Evolutionary conservation across 2,113 vertebrate genomes (phyloP), one percentile per base, ranked within the genome.

Genomic region (Nesoenas mayeri): DNA sequence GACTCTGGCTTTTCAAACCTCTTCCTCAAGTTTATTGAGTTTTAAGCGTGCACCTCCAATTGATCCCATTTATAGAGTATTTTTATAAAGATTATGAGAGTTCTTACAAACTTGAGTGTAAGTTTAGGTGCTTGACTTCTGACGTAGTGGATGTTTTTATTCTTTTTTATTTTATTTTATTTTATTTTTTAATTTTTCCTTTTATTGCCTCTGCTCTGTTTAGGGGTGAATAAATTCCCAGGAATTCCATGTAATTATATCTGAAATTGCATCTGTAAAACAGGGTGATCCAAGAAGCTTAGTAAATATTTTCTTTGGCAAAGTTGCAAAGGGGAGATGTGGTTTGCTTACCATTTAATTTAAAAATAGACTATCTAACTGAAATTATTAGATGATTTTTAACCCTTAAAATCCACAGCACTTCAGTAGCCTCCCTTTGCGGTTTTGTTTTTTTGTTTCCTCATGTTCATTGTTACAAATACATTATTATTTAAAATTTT

Each of bases 231-330:
- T 36, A 75, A 67, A 60, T 70, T 83, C 82, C 31, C 28, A 58
- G 42, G 54, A 71, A 61, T 91, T 81, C 87, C 5, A 32, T 44
- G 21, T 44, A 24, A 38, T 62, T 61, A 29, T 9, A 54, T 69
- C 53, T 92, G 50, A 47, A 82, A 31, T 61, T 85, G 28, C 36
- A 61, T 88, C 61, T 85, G 29, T 73, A 88, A 86, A 69, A 57
- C 48, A 48, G 4, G 12, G 15, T 10, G 44, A 66, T 69, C 77
- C 80, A 65, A 91, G 70, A 79, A 87, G 54, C 62, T 84, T 53
- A 79, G 57, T 25, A 91, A 92, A 79, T 31, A 84, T 93, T 95
- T 94, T 79, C 12, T 80, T 85, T 93, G 94, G 79, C 95, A 95
- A 79, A 79, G 15, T 50, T 84, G 61, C 21, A 32, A 75, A 56